These are phyloP conservation scores for Torymus tubicola DNA, from an alignment of 2,888 invertebrate species.

Conservation along the genomic window DNA sequence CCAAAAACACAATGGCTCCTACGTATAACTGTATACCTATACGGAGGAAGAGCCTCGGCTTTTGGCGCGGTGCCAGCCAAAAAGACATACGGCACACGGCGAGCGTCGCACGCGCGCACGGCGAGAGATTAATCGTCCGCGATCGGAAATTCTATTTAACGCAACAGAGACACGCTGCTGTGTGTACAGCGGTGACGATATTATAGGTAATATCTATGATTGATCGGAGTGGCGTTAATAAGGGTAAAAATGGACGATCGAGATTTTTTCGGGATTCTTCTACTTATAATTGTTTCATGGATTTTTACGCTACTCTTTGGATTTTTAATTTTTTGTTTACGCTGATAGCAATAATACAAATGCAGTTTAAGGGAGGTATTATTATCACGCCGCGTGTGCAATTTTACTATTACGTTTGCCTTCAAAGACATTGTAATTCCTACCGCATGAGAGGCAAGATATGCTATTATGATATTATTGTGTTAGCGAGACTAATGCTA, in stretches of 20 bases:
- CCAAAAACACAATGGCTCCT: not conserved
- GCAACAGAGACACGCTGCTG: not conserved
- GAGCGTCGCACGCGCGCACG: too few species aligned
- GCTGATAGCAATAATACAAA: too few species aligned
- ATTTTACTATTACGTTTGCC: not conserved
- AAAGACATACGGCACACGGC: too few species aligned
- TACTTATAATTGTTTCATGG: too few species aligned
- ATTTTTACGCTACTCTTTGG: too few species aligned
- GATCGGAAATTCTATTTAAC: not conserved
- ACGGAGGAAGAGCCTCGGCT: not conserved
- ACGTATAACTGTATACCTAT: not conserved
- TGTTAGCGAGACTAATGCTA: slow-evolving; percentile 18
- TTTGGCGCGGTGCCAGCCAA: too few species aligned
- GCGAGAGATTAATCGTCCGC: not conserved
- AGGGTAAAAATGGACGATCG: too few species aligned
- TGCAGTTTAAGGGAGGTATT: not conserved
- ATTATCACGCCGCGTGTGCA: not conserved
- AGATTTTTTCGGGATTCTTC: too few species aligned
- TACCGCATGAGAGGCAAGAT: not conserved
- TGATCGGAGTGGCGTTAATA: too few species aligned
- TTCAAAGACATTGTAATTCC: not conserved
- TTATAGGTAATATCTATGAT: too few species aligned
- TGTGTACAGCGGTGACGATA: not conserved
- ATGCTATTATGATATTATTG: slow-evolving; percentile 22
- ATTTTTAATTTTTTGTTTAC: too few species aligned